Percentiles rank a stretch among this genome's conserved stretches.
These are phyloP conservation scores for Meloidogyne floridensis DNA, from an alignment of 1,140 invertebrate genomes.

Conservation along the genomic window DNA sequence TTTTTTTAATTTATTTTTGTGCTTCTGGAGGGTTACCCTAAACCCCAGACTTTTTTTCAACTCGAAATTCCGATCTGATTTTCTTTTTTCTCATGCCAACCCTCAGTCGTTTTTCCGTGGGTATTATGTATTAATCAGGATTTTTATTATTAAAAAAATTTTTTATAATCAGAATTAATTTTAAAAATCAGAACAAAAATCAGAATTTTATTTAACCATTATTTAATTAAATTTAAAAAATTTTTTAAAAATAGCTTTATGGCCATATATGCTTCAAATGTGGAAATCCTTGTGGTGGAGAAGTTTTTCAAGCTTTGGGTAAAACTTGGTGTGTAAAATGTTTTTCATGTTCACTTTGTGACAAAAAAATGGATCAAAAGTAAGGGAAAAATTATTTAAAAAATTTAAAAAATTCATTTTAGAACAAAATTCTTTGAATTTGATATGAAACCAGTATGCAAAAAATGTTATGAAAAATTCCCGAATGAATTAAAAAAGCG, in stretches of 20 bases:
- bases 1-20: too few species aligned
- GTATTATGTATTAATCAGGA: too few species aligned
- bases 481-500: slow-evolving; percentile 88
- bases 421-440: slow-evolving; percentile 97
- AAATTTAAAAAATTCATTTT: slow-evolving; percentile 27
- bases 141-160: too few species aligned
- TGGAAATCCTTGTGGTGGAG: slow-evolving; percentile 94
- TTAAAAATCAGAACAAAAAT: not conserved
- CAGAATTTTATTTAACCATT: slow-evolving; percentile 18
- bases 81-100: too few species aligned
- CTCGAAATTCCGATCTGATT: too few species aligned
- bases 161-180: too few species aligned
- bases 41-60: too few species aligned
- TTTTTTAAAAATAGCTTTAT: slow-evolving; percentile 77
- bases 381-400: slow-evolving; percentile 63
- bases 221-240: too few species aligned
- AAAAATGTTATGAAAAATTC: slow-evolving; percentile 96
- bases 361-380: slow-evolving; percentile 94
- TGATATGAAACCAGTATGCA: slow-evolving; percentile 95
- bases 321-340: slow-evolving; percentile 99
- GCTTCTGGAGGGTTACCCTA: too few species aligned
- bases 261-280: slow-evolving; percentile 98
- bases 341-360: slow-evolving; percentile 97
- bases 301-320: slow-evolving; percentile 94
- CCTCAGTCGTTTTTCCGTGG: too few species aligned